phyloP scores from a whole-genome alignment of 2,888 invertebrate species.

The Aphelenchoides bicaudatus region DNA sequence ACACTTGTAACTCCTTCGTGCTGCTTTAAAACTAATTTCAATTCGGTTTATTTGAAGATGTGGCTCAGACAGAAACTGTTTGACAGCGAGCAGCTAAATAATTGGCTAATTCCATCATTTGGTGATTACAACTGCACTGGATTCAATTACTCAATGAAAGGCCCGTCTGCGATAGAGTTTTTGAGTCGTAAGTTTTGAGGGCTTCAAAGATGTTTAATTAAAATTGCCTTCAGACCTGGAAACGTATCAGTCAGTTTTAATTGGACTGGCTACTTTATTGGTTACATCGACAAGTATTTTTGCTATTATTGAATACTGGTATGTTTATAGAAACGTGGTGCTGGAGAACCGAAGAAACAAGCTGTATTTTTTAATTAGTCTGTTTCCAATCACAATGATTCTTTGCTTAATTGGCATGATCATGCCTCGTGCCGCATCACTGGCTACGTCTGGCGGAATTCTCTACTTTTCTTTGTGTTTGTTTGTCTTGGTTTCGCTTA shows the following conservation, averaged over 20 bases:
- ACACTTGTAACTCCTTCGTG: too few relatives aligned
- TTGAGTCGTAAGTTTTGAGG: background rate
- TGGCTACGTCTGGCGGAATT: conserved; percentile 50
- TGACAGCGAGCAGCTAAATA: background rate
- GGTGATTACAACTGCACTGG: conserved; percentile 3
- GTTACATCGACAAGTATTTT: conserved; percentile 17
- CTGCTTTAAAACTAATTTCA: too few relatives aligned
- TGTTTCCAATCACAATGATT: conserved; percentile 51
- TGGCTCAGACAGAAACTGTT: background rate
- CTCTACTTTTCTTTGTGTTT: conserved; percentile 58
- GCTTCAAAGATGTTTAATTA: background rate
- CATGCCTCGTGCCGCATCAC: conserved; percentile 49
- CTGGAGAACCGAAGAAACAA: conserved; percentile 54
- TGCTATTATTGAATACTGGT: conserved; percentile 43
- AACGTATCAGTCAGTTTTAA: conserved; percentile 6
- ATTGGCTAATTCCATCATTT: background rate
- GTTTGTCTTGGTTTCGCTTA: conserved; percentile 55
- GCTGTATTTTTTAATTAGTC: conserved; percentile 52
- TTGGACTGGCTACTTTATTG: background rate
- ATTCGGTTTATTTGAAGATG: conserved; percentile 2
- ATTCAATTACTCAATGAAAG: background rate
- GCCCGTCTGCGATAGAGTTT: conserved; percentile 1
- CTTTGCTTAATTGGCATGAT: conserved; percentile 54
- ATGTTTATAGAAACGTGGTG: conserved; percentile 43
- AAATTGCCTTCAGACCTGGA: conserved; percentile 4